Percentiles rank a stretch among this genome's conserved stretches.
Conservation (phyloP, 1,140 invertebrate genomes). For the Drosophila seguyi region DNA sequence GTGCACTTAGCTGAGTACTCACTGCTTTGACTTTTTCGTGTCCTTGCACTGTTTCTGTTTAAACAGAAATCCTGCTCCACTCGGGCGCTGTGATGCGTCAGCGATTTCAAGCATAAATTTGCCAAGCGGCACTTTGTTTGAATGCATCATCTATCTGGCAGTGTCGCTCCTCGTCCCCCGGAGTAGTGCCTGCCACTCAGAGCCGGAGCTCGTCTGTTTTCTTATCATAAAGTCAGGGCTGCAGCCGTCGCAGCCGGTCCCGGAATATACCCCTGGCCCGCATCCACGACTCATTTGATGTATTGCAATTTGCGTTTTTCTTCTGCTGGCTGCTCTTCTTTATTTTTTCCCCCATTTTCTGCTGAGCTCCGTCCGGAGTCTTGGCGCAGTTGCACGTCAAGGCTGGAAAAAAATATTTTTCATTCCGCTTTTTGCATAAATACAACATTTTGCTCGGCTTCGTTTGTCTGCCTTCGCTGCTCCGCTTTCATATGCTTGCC, state of each 20-base stretch:
- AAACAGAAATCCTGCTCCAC: slow-evolving; percentile 24
- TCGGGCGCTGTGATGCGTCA: slow-evolving; percentile 42
- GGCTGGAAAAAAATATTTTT: slow-evolving; percentile 80
- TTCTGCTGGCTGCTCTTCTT: slow-evolving; percentile 29
- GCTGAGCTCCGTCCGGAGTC: slow-evolving; percentile 34
- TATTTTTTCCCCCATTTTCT: slow-evolving; percentile 36
- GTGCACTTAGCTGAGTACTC: slow-evolving; percentile 4
- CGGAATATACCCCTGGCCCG: slow-evolving; percentile 5
- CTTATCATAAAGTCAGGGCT: slow-evolving; percentile 69
- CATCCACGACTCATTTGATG: slow-evolving; percentile 63
- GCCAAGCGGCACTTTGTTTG: slow-evolving; percentile 61
- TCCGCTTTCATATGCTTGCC: slow-evolving; percentile 76
- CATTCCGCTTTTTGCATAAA: slow-evolving; percentile 80
- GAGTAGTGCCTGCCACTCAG: slow-evolving; percentile 11
- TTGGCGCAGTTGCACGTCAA: slow-evolving; percentile 73
- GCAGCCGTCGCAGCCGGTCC: slow-evolving; percentile 55
- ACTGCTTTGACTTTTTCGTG: slow-evolving; percentile 1
- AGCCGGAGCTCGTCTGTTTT: slow-evolving; percentile 29
- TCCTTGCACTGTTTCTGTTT: slow-evolving; percentile 12
- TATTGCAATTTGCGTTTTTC: slow-evolving; percentile 67
- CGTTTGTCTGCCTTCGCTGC: slow-evolving; percentile 17
- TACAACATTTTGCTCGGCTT: slow-evolving; percentile 68
- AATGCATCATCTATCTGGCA: slow-evolving; percentile 70
- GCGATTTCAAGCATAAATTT: slow-evolving; percentile 65
- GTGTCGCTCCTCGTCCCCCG: slow-evolving; percentile 4